phyloP scores from a whole-genome alignment of 53 echinoderm and acorn worm genomes.

The Echinometra lucunter region DNA sequence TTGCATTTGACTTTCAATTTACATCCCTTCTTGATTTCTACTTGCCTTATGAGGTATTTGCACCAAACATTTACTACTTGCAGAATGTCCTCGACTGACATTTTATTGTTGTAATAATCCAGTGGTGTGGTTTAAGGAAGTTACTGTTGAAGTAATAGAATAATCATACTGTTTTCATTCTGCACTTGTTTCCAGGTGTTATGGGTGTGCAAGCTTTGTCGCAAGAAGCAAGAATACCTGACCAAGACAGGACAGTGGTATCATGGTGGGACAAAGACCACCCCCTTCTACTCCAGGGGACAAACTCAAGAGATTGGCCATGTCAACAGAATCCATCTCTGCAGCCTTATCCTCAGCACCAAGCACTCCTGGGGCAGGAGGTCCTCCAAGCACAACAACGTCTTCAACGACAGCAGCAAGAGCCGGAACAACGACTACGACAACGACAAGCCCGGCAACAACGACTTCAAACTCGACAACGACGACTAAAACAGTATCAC shows the following conservation, averaged over 20 bases:
- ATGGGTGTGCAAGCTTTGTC: slow-evolving; percentile 99
- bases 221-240: slow-evolving; percentile 97
- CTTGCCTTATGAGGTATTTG: background rate
- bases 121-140: background rate
- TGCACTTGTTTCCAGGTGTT: slow-evolving; percentile 77
- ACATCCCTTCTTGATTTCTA: too few species aligned
- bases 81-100: background rate
- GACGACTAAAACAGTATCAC: slow-evolving; percentile 50
- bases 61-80: background rate
- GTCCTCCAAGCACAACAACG: slow-evolving; percentile 42
- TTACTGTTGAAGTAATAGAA: background rate
- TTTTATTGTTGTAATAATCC: too few species aligned
- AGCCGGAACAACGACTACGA: too few species aligned
- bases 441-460: slow-evolving; percentile 12
- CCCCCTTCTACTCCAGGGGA: slow-evolving; percentile 70
- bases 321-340: slow-evolving; percentile 65
- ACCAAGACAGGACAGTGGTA: slow-evolving; percentile 99
- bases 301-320: slow-evolving; percentile 57
- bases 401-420: background rate
- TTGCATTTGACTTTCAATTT: too few species aligned
- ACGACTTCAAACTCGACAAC: slow-evolving; percentile 57
- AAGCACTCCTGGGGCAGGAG: slow-evolving; percentile 70
- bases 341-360: slow-evolving; percentile 65
- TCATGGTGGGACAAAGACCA: slow-evolving; percentile 71
- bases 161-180: background rate